Conservation (phyloP, 2,113 vertebrate genomes). For the Dicentrarchus labrax region DNA sequence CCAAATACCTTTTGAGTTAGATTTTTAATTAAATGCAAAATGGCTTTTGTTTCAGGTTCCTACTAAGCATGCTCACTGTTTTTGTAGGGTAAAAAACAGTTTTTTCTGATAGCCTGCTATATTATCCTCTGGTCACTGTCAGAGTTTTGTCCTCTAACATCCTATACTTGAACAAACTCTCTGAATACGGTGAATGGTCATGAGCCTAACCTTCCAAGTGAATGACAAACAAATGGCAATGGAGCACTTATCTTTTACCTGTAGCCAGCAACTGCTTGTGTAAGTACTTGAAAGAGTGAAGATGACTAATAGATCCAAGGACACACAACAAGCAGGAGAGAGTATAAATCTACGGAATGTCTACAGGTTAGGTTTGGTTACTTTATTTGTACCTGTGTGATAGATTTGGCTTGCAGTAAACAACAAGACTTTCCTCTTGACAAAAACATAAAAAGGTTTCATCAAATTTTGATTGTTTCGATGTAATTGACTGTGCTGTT, state of each 20-base stretch:
- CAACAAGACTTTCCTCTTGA: too few species aligned
- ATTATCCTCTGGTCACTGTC: slow-evolving; percentile 21
- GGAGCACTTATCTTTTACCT: slow-evolving; percentile 19
- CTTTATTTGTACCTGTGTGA: too few species aligned
- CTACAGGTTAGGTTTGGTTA: too few species aligned
- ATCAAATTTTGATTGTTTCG: slow-evolving; percentile 29
- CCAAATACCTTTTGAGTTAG: background rate
- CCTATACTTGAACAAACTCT: slow-evolving; percentile 1
- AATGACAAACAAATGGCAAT: slow-evolving; percentile 55
- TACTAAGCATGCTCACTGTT: background rate
- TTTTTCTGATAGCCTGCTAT: slow-evolving; percentile 29
- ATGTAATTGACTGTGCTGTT: slow-evolving; percentile 13
- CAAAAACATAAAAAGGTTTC: slow-evolving; percentile 4
- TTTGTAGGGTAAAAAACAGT: background rate
- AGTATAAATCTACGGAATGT: background rate
- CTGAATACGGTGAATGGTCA: background rate
- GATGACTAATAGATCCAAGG: slow-evolving; percentile 27
- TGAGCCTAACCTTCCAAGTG: slow-evolving; percentile 39
- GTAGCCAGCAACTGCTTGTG: background rate
- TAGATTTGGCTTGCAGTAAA: too few species aligned
- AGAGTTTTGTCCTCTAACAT: slow-evolving; percentile 19
- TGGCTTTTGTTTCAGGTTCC: slow-evolving; percentile 2
- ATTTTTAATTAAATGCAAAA: background rate
- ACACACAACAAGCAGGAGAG: background rate
- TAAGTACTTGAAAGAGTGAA: slow-evolving; percentile 20